Conservation (phyloP, 2,888 invertebrate species). For the Drosophila dives region DNA sequence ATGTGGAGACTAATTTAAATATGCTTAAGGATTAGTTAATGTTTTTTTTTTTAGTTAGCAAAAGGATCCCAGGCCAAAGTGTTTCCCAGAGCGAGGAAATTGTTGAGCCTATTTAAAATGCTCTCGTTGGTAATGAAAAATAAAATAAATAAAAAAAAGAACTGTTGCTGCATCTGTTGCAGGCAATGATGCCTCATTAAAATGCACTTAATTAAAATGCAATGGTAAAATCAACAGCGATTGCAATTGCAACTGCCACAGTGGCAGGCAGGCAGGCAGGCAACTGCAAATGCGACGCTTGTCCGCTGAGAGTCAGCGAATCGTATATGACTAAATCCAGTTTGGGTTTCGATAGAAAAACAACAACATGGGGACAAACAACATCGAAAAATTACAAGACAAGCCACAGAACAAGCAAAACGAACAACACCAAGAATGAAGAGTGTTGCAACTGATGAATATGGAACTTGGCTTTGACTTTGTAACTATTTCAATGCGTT, state of each 20-base stretch:
- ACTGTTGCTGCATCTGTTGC: slow-evolving; percentile 16
- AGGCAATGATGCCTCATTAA: slow-evolving; percentile 72
- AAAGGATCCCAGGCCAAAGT: slow-evolving; percentile 1
- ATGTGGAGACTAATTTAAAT: slow-evolving; percentile 64
- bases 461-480: slow-evolving; percentile 83
- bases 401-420: slow-evolving; percentile 67
- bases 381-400: slow-evolving; percentile 77
- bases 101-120: slow-evolving; percentile 66
- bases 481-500: slow-evolving; percentile 74
- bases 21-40: slow-evolving; percentile 52
- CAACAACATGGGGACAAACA: slow-evolving; percentile 51
- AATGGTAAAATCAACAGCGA: slow-evolving; percentile 74
- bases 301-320: slow-evolving; percentile 56
- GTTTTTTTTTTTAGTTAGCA: slow-evolving; percentile 43
- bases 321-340: slow-evolving; percentile 76
- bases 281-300: slow-evolving; percentile 28
- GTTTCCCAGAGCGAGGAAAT: slow-evolving; percentile 48
- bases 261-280: slow-evolving; percentile 14
- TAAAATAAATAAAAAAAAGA: slow-evolving; percentile 30
- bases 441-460: slow-evolving; percentile 82
- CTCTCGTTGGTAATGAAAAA: slow-evolving; percentile 53
- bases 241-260: slow-evolving; percentile 44
- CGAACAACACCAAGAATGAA: slow-evolving; percentile 76
- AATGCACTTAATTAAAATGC: slow-evolving; percentile 80
- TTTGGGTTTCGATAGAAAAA: slow-evolving; percentile 79